Evolutionary conservation across 2,888 invertebrate species (phyloP).

Genomic region (Ptycholaimellus sp.): DNA sequence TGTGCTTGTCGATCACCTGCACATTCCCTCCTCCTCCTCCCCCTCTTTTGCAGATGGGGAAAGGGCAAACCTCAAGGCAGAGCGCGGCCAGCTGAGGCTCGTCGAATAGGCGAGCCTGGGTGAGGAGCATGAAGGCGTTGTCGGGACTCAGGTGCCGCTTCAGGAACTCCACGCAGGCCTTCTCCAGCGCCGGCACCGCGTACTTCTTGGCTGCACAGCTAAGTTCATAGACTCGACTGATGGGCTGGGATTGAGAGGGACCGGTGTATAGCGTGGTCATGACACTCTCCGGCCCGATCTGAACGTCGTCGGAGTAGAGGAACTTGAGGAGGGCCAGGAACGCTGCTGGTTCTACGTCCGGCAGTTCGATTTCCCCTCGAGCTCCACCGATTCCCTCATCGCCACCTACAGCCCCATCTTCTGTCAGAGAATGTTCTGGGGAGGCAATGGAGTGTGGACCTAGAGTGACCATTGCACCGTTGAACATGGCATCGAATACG

Average conservation of each 20-base stretch:
- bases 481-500: conserved; percentile 65
- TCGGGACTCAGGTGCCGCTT: conserved; percentile 50
- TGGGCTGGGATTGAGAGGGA: conserved; percentile 1
- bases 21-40: too few species aligned
- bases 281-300: conserved; percentile 57
- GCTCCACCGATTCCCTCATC: background rate
- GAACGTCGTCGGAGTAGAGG: conserved; percentile 53
- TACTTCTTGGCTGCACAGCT: conserved; percentile 46
- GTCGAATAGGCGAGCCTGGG: conserved; percentile 51
- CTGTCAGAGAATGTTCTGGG: conserved; percentile 8
- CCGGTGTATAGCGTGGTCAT: conserved; percentile 56
- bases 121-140: conserved; percentile 55
- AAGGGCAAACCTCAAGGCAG: conserved; percentile 53
- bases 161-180: conserved; percentile 54
- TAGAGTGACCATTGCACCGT: conserved; percentile 41
- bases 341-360: conserved; percentile 57
- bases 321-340: conserved; percentile 46
- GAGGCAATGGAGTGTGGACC: background rate
- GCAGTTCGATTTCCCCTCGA: conserved; percentile 45
- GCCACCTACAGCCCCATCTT: background rate
- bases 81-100: conserved; percentile 54
- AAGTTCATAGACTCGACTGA: background rate
- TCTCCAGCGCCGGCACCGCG: conserved; percentile 55
- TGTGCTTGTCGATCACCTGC: conserved; percentile 60
- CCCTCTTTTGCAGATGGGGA: too few species aligned